Base-by-base conservation (phyloP, 2,113 vertebrate genomes). In the Pseudorasbora parva region DNA sequence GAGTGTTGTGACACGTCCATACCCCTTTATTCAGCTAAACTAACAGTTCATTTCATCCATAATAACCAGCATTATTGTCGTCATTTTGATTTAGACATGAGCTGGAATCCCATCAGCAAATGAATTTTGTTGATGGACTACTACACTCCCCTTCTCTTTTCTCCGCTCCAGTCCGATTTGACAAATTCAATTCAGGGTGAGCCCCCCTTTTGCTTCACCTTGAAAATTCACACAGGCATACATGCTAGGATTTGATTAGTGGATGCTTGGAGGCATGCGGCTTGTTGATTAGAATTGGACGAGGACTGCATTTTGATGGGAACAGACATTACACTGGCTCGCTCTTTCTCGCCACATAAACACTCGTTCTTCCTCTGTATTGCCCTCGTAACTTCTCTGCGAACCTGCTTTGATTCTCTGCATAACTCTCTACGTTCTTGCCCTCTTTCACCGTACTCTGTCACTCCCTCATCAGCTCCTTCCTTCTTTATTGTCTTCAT, bases 241-340 rank as follows among this genome's bases (percentile, higher is more conserved):
- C 90, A 89, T 88, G 85, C 88, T 88, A 82, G 88, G 84, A 92
- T 93, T 91, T 93, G 90, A 92, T 91, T 91, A 92, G 90, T 87
- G 88, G 90, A 90, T 89, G 91, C 91, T 92, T 87, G 90, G 86
- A 93, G 91, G 90, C 91, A 90, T 91, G 86, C 90, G 82, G 93
- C 89, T 91, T 92, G 92, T 93, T 94, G 91, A 94, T 94, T 94
- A 93, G 88, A 93, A 89, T 45, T 82, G 89, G 82, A 90, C 88
- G 82, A 84, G 90, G 64, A 80, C 87, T 90, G 93, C 92, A 94
- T 95, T 90, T 91, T 92, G 92, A 94, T 94, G 85, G 69, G 87
- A 74, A 76, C 45, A 85, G 86, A 91, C 69, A 77, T 83, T 82
- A 73, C 90, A 89, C 76, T 68, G 68, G 64, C 62, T 59, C 59